Base-by-base conservation (phyloP, 2,797 vertebrate species). In the Labeo calbasu region DNA sequence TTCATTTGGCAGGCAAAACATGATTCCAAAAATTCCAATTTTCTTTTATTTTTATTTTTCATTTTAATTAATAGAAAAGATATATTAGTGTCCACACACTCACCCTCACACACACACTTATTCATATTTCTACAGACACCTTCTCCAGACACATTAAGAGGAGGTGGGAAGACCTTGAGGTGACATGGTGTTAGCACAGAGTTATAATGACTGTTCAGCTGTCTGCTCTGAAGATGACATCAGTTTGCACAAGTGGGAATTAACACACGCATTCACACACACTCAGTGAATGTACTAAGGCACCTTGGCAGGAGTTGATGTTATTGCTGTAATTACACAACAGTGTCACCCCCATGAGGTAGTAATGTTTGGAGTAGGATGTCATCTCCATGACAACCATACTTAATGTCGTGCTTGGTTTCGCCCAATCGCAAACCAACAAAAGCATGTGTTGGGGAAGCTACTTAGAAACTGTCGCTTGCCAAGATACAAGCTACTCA, bases 301-400 rank as follows among this genome's bases (percentile, higher is more conserved):
- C 25, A 2, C 6, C 77, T 53, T 68, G 61, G 61, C 51, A 83
- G 71, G 43, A 83, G 25, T 63, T 73, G 70, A 80, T 57, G 59
- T 68, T 81, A 81, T 68, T 68, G 50, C 28, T 23, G 83, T 66
- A 85, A 75, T 59, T 80, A 55, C 25, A 32, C 36, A 69, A 79
- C 63, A 53, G 21, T 79, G 63, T 79, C 63, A 79, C 13, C 48
- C 57, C 61, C 46, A 51, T 79, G 61, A 79, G 46, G 25, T 51
- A 43, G 15, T 65, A n/a, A 50, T 50, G 17, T 13, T 78, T 78
- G 77, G 59, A 78, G 59, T 48, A 50, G 43, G 59, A 78, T 78
- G 21, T 23, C 28, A 53, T 53, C 65, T 53, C 11, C 28, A 68
- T 79, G 48, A 40, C 28, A 53, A 9, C 21, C 48, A 40, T 32